A percentile compares a stretch with the other conserved stretches of the same genome.
phyloP scores from a whole-genome alignment of 2,888 invertebrate genomes.

The Stenodera caucasica region DNA sequence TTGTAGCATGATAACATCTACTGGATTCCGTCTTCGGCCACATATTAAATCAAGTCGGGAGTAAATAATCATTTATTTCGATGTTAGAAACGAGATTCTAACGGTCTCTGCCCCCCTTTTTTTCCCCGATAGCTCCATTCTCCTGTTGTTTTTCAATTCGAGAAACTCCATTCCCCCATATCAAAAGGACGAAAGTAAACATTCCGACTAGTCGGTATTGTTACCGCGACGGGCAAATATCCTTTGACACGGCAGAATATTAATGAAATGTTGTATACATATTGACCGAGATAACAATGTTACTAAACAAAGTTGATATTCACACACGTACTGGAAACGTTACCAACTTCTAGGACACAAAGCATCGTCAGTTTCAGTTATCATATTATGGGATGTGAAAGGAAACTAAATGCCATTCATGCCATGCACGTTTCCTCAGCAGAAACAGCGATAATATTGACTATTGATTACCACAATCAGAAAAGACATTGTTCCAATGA shows the following conservation, averaged over 20 bases:
- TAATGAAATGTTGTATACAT: conserved; percentile 42
- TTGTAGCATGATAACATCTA: conserved; percentile 47
- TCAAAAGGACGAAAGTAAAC: conserved; percentile 8
- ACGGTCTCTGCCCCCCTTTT: no score
- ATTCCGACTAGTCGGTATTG: conserved; percentile 19
- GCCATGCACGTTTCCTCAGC: conserved; percentile 21
- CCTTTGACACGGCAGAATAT: conserved; percentile 40
- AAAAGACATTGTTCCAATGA: conserved; percentile 17
- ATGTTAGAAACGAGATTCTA: neutral
- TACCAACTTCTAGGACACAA: conserved; percentile 25
- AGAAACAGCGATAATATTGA: conserved; percentile 21
- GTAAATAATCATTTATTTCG: conserved; percentile 9
- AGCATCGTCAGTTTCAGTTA: conserved; percentile 12
- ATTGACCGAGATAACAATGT: conserved; percentile 33
- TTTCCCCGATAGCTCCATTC: neutral
- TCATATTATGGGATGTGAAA: conserved; percentile 22
- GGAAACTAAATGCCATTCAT: conserved; percentile 23
- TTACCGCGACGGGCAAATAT: conserved; percentile 32
- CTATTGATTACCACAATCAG: neutral
- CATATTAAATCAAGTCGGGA: conserved; percentile 26
- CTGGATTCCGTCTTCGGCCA: conserved; percentile 16
- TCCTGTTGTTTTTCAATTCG: neutral
- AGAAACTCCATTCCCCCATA: neutral
- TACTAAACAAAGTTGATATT: conserved; percentile 28
- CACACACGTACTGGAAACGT: conserved; percentile 7